A percentile compares a stretch with the other conserved stretches of the same genome.
Evolutionary conservation across 2,113 vertebrate genomes (phyloP).

Genomic region (Salvator merianae): DNA sequence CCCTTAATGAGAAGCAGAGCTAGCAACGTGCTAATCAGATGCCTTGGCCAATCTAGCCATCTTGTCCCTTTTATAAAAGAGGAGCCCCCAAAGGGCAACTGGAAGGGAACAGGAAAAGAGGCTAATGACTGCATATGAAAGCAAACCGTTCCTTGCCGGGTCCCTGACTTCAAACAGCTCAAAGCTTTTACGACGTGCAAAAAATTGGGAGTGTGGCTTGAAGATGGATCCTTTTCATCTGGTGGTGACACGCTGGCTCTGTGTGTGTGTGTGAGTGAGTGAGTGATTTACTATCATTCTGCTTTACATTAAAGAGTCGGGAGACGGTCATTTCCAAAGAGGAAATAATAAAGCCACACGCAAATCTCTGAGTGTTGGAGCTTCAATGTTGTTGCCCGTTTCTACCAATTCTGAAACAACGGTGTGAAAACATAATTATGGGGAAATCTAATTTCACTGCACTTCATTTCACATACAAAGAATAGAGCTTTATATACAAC

Average conservation of each 20-base stretch:
- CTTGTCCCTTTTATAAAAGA: slow-evolving; percentile 22
- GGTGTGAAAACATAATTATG: too few relatives aligned
- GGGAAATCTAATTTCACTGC: too few relatives aligned
- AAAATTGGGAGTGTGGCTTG: slow-evolving; percentile 34
- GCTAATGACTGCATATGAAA: slow-evolving; percentile 2
- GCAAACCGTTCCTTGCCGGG: not conserved
- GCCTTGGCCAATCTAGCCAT: slow-evolving; percentile 5
- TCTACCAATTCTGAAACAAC: too few relatives aligned
- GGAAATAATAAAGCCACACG: slow-evolving; percentile 29
- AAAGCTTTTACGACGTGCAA: slow-evolving; percentile 25
- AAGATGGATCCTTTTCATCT: slow-evolving; percentile 22
- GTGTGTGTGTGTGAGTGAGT: not conserved
- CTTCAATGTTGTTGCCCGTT: not conserved
- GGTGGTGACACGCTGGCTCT: slow-evolving; percentile 11
- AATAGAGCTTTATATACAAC: too few relatives aligned
- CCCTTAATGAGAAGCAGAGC: slow-evolving; percentile 25
- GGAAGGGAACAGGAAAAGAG: not conserved
- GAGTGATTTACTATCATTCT: slow-evolving; percentile 12
- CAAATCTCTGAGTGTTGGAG: not conserved
- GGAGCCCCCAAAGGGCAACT: slow-evolving; percentile 1
- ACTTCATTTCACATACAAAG: too few relatives aligned
- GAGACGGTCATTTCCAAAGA: slow-evolving; percentile 3
- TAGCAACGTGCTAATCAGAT: rapidly evolving
- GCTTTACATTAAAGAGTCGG: slow-evolving; percentile 26
- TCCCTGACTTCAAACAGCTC: slow-evolving; percentile 44